Conservation (phyloP, 2,888 invertebrate species). For the Drosophila heteroneura region DNA sequence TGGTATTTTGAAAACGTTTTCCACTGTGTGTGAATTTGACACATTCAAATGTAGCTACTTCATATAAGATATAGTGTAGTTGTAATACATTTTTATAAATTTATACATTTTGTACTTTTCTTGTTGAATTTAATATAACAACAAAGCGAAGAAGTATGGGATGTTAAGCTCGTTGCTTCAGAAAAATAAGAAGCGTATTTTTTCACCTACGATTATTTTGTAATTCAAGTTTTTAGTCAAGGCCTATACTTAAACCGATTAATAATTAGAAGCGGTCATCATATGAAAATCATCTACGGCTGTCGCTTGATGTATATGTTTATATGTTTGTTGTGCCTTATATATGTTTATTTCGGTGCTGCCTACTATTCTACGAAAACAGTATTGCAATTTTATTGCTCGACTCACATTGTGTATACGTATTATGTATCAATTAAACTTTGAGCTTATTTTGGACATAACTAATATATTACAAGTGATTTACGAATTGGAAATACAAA, state of each 20-base stretch:
- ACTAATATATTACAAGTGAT: neutral
- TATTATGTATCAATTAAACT: neutral
- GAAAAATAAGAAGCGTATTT: neutral
- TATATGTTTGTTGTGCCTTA: neutral
- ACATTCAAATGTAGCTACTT: neutral
- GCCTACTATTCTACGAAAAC: too few species aligned
- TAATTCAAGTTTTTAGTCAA: slow-evolving; percentile 9
- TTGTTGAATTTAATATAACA: neutral
- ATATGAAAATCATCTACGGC: slow-evolving; percentile 11
- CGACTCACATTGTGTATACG: slow-evolving; percentile 15
- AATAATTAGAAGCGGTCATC: slow-evolving; percentile 25
- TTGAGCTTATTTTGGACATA: neutral
- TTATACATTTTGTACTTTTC: too few species aligned
- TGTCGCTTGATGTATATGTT: too few species aligned
- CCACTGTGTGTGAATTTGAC: neutral
- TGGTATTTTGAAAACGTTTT: neutral
- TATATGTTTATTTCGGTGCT: neutral
- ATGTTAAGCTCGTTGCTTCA: neutral
- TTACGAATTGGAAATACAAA: neutral
- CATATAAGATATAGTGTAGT: neutral
- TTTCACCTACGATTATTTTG: neutral
- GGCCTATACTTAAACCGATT: slow-evolving; percentile 20
- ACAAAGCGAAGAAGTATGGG: neutral
- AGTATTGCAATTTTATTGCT: neutral
- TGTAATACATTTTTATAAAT: neutral